phyloP scores from a whole-genome alignment of 2,888 invertebrate species.

The Pollenia griseotomentosa region DNA sequence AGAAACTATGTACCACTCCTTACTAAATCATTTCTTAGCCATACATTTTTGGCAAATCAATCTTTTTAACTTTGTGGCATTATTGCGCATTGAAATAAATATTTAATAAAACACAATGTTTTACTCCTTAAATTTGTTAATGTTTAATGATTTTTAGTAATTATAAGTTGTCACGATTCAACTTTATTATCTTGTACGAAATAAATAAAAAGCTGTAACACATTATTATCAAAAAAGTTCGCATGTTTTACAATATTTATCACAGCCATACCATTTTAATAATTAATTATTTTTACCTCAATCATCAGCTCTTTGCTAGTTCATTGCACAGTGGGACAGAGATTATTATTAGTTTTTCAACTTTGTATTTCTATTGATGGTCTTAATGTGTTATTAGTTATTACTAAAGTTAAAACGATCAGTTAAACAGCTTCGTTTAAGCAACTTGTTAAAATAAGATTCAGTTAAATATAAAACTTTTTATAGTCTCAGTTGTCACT shows the following conservation, averaged over 20 bases:
- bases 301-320: neutral
- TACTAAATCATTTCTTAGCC: too few species aligned
- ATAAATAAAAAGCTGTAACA: neutral
- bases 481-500: too few species aligned
- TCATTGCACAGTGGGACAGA: too few species aligned
- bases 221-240: slow-evolving; percentile 22
- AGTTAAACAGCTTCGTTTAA: too few species aligned
- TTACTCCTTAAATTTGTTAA: neutral
- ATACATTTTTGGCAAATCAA: neutral
- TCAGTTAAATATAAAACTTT: too few species aligned
- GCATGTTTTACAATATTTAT: slow-evolving; percentile 59
- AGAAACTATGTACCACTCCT: too few species aligned
- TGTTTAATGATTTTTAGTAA: slow-evolving; percentile 24
- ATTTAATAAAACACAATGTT: neutral
- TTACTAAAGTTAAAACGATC: too few species aligned
- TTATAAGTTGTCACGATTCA: slow-evolving; percentile 46
- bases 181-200: slow-evolving; percentile 14
- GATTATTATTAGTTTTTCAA: too few species aligned
- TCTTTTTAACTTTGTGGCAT: neutral
- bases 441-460: too few species aligned
- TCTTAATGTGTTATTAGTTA: too few species aligned
- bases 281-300: slow-evolving; percentile 36
- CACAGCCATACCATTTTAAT: slow-evolving; percentile 47
- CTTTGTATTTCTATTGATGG: too few species aligned
- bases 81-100: too few species aligned